These are phyloP conservation scores for Harpagoxenus sublaevis DNA, from an alignment of 2,888 invertebrate genomes.

Conservation along the genomic window DNA sequence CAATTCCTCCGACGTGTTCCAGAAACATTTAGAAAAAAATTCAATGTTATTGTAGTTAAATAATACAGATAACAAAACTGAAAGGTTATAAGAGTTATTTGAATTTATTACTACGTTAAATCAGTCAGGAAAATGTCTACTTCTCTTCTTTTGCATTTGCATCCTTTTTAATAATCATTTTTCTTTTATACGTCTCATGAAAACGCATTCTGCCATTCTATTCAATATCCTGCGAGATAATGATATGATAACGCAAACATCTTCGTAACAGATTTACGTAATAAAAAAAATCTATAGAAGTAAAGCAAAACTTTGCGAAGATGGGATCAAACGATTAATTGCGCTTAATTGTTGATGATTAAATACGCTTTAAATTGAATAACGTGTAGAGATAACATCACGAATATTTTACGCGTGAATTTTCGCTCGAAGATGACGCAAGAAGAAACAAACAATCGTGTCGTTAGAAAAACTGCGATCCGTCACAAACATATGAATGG, in stretches of 20 bases:
- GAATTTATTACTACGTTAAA: conserved; percentile 1
- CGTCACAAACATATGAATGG: background rate
- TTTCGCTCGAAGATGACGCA: background rate
- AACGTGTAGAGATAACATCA: conserved; percentile 9
- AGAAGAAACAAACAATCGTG: background rate
- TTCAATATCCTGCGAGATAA: background rate
- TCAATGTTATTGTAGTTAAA: background rate
- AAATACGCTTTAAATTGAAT: conserved; percentile 3
- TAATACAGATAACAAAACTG: background rate
- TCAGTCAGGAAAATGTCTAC: background rate
- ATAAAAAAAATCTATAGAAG: background rate
- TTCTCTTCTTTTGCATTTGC: background rate
- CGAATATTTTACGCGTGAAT: background rate
- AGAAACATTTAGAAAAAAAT: background rate
- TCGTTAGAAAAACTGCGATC: background rate
- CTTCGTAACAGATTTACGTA: conserved; percentile 13
- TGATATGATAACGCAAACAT: background rate
- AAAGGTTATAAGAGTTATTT: background rate
- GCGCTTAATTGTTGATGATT: background rate
- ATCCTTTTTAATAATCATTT: background rate
- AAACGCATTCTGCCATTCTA: background rate
- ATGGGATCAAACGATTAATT: background rate
- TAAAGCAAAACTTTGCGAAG: background rate
- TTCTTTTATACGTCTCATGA: background rate
- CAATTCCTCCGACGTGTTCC: conserved; percentile 14